Percentiles rank a stretch among this genome's conserved stretches.
Conservation (phyloP, 2,113 vertebrate species). For the Bucco capensis region DNA sequence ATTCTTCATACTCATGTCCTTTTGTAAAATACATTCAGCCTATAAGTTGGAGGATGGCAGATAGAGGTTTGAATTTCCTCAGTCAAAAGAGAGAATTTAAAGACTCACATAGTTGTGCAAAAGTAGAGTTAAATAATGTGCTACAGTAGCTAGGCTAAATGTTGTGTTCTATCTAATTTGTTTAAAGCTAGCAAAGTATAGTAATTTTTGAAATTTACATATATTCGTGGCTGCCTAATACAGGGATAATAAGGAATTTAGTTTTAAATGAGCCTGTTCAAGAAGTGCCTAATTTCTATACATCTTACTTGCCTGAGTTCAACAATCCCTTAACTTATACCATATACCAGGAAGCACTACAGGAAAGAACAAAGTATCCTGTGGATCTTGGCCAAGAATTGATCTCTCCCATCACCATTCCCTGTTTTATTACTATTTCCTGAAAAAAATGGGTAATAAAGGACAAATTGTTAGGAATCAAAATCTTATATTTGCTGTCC, state of each 20-base stretch:
- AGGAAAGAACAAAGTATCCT: not conserved
- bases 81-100: not conserved
- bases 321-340: not conserved
- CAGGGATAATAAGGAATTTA: not conserved
- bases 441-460: not conserved
- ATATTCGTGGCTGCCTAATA: not conserved
- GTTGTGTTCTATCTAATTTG: not conserved
- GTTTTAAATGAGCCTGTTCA: not conserved
- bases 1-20: not conserved
- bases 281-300: not conserved
- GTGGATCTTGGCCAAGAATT: not conserved
- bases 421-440: not conserved
- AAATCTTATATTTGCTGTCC: not conserved
- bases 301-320: not conserved
- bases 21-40: not conserved
- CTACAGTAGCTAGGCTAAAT: not conserved
- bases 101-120: not conserved
- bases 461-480: not conserved
- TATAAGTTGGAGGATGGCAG: not conserved
- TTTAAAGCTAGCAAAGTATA: not conserved
- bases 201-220: not conserved
- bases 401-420: not conserved
- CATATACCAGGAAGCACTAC: not conserved
- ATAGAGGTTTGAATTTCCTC: not conserved
- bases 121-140: not conserved